Evolutionary conservation across 2,797 vertebrate species (phyloP), one percentile per base, ranked within the genome.

Genomic region (Crax fasciolata): DNA sequence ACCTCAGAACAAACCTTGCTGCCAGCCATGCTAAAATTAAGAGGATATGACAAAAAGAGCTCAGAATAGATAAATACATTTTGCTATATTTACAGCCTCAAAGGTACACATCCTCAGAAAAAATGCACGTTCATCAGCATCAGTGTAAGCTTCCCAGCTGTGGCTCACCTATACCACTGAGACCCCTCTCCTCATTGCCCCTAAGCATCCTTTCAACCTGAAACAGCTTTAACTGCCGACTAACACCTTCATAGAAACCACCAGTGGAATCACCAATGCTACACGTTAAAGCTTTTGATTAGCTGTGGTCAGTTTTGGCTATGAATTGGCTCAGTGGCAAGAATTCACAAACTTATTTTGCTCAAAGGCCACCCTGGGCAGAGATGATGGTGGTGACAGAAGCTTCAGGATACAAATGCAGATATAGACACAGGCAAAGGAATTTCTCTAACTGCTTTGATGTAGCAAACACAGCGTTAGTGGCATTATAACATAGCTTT

Each of bases 381-480:
- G 77, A 79, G 39, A 57, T 6, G 51, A 70, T 43, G 0, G 0
- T 19, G 66, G 70, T 70, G 90, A 87, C 48, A 81, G 83, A 78
- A 70, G 80, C 43, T 88, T 57, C 2, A 2, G 85, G 54, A 84
- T 19, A 63, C 70, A 57, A 4, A 46, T 7, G 58, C 43, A 73
- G 44, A 48, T 1, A 49, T 0, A 84, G 78, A 83, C 78, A 71
- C 15, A 52, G 66, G 46, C 72, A 80, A 90, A 84, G 55, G 83
- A 63, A 84, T 57, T 90, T 90, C 71, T 32, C 2, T 7, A 52
- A 52, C n/a, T 55, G 77, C 88, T 94, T 76, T 86, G 71, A 95
- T 91, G 80, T 3, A 76, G 66, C 54, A 62, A 12, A 74, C 43
- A 35, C 71, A 91, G 74, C 46, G 63, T 23, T 49, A 78, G 62